Base-by-base conservation (phyloP, 2,113 vertebrate species). In the Gallinago paraguaiae region DNA sequence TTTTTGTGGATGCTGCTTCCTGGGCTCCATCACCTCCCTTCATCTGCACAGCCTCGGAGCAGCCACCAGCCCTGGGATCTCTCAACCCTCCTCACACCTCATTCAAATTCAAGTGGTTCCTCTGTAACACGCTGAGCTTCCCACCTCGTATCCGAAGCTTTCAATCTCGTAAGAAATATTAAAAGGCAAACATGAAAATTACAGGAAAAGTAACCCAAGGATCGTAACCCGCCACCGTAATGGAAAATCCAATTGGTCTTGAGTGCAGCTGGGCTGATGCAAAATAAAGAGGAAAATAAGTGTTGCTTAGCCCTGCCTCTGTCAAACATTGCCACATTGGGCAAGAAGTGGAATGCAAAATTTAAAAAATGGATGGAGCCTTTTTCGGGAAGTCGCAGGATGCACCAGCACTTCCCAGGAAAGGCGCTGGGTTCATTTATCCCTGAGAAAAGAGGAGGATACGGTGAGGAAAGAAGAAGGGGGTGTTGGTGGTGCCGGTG, bases 121-220 rank as follows among this genome's bases (percentile, higher is more conserved):
- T 86, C 84, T 33, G 28, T 51, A 75, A 53, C 39, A 84, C 1
- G 45, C 81, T 78, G 88, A 96, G 81, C 91, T 88, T 82, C 50
- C 84, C 33, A 45, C 84, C 50, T 94, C 91, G 92, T 61, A 74
- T 37, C 79, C 70, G 3, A 7, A 72, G 91, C 88, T 92, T 90
- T 92, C 96, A 81, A 70, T 92, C 86, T 97, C 91, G 0, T 82
- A 80, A 95, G 94, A 88, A 95, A 92, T 86, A 95, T 77, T 93
- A 84, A 95, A 95, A 94, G 43, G 76, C 91, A 95, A 96, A 95
- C 63, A 71, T 33, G 95, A 85, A 96, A 95, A 94, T 95, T 87
- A 96, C 93, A 81, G 86, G 80, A 88, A 95, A 88, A 93, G 80
- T 59, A 78, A 94, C 85, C 72, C 35, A 88, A 95, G 86, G 88